These are phyloP conservation scores for Augochlora pura DNA, from an alignment of 1,140 invertebrate species.

Conservation along the genomic window DNA sequence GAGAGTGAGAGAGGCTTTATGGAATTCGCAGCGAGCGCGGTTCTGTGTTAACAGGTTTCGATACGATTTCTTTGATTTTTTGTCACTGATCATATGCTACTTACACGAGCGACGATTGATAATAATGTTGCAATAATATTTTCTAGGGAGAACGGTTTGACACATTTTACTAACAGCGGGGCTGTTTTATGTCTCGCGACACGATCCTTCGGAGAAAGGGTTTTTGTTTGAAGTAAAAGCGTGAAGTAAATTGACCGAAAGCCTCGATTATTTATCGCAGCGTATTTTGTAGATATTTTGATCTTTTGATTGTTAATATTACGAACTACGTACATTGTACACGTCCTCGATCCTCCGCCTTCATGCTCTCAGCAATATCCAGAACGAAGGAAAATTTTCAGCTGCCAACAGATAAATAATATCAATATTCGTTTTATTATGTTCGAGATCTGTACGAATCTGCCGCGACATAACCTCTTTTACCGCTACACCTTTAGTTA, in stretches of 20 bases:
- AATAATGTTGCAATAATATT: neutral
- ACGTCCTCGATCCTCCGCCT: constrained; percentile 12
- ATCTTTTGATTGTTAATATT: neutral
- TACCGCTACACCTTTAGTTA: too few relatives aligned
- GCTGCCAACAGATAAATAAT: too few relatives aligned
- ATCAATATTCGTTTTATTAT: too few relatives aligned
- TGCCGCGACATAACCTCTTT: too few relatives aligned
- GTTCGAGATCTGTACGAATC: too few relatives aligned
- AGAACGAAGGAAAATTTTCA: constrained; percentile 25
- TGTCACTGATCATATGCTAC: constrained; percentile 19
- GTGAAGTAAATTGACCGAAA: too few relatives aligned
- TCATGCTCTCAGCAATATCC: constrained; percentile 12
- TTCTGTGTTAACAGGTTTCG: constrained; percentile 25
- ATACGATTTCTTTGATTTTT: constrained; percentile 40
- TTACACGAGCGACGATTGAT: neutral
- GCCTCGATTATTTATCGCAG: neutral
- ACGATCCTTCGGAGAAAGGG: too few relatives aligned
- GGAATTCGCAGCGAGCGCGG: constrained; percentile 19
- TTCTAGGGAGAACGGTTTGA: neutral
- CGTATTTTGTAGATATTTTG: constrained; percentile 18
- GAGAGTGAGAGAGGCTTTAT: too few relatives aligned
- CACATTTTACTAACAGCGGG: neutral
- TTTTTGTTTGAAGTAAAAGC: too few relatives aligned
- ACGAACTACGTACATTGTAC: neutral
- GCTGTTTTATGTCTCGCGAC: neutral